A percentile compares a stretch with the other conserved stretches of the same genome.
Conservation (phyloP, 2,888 invertebrate species). For the Cephalotes varians region DNA sequence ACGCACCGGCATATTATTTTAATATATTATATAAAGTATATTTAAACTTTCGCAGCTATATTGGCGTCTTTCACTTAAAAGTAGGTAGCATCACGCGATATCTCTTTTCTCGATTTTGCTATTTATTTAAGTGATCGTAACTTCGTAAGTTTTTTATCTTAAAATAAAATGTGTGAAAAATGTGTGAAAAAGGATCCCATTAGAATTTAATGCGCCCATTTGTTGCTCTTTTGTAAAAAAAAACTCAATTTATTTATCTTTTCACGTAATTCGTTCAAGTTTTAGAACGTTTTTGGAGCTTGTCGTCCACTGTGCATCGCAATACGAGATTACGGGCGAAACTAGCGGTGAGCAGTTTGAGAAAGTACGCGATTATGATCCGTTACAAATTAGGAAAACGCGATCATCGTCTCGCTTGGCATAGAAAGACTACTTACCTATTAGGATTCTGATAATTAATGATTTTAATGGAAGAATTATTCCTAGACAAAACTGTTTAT, state of each 20-base stretch:
- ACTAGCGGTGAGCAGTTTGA: constrained; percentile 29
- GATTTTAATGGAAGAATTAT: constrained; percentile 42
- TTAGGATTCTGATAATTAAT: constrained; percentile 30
- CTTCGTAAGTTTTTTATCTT: not conserved
- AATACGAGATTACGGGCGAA: constrained; percentile 11
- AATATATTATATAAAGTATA: constrained; percentile 9
- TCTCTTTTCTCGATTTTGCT: not conserved
- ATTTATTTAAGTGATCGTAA: not conserved
- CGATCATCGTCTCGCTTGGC: constrained; percentile 37
- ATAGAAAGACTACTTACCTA: constrained; percentile 2
- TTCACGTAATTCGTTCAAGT: not conserved
- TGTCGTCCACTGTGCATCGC: not conserved
- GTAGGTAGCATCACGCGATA: not conserved
- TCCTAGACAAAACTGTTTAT: not conserved
- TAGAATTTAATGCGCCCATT: not conserved
- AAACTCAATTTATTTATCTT: not conserved
- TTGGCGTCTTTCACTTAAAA: constrained; percentile 4
- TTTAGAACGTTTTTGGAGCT: constrained; percentile 11
- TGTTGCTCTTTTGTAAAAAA: not conserved
- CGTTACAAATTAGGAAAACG: constrained; percentile 54
- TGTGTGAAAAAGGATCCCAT: not conserved
- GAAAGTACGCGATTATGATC: constrained; percentile 45
- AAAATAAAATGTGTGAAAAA: too few relatives aligned
- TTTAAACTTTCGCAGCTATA: not conserved
- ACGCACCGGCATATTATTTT: constrained; percentile 7